Conservation (phyloP, 2,888 invertebrate species). For the Nomada flava region DNA sequence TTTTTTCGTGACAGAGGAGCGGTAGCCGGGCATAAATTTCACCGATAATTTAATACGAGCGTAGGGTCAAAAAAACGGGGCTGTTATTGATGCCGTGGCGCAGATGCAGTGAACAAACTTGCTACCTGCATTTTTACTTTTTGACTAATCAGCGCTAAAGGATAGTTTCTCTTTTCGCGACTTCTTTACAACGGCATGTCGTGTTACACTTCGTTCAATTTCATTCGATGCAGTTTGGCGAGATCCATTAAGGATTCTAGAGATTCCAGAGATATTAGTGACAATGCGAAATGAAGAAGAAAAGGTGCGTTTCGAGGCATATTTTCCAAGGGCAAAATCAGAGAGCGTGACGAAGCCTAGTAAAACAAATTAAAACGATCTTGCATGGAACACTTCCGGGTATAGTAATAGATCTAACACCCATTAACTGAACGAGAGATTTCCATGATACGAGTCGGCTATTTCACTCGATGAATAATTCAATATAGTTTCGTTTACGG, state of each 20-base stretch:
- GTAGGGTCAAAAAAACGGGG: not conserved
- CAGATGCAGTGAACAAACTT: slow-evolving; percentile 23
- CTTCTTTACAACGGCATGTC: not conserved
- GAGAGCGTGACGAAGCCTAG: slow-evolving; percentile 32
- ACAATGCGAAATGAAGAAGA: not conserved
- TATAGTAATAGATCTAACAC: slow-evolving; percentile 54
- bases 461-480: slow-evolving; percentile 48
- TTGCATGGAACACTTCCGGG: slow-evolving; percentile 44
- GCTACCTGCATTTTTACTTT: not conserved
- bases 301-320: not conserved
- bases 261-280: not conserved
- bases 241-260: not conserved
- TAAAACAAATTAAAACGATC: slow-evolving; percentile 52
- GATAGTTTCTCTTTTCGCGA: no score
- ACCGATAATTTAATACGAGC: slow-evolving; percentile 44
- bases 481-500: slow-evolving; percentile 46
- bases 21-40: slow-evolving; percentile 41
- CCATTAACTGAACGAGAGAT: slow-evolving; percentile 46
- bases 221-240: not conserved
- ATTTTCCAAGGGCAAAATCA: slow-evolving; percentile 41
- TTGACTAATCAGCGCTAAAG: not conserved
- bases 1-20: slow-evolving; percentile 31
- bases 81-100: slow-evolving; percentile 13
- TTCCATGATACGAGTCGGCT: slow-evolving; percentile 47
- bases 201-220: not conserved